Base-by-base conservation (phyloP, 2,797 vertebrate species). In the Sebastolobus alascanus region DNA sequence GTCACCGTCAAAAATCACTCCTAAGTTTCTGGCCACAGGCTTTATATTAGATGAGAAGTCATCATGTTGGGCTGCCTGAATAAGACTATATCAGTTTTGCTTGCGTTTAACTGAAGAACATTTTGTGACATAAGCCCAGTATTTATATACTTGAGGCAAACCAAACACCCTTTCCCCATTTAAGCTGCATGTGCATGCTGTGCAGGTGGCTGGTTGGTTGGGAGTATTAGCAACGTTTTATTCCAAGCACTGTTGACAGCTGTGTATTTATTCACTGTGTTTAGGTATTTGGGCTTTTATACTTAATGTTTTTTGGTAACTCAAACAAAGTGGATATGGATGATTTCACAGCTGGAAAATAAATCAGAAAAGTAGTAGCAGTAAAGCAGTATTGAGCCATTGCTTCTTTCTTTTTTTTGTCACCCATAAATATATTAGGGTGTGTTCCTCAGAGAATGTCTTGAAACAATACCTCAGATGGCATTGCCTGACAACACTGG, bases 131-230 rank as follows among this genome's bases (percentile, higher is more conserved):
- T 52, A 27, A 38, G 46, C n/a, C 10, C 29, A 29, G 43, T 77
- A 29, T 74, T 71, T 75, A 68, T 72, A n/a, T 29, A 66, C 54
- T 70, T 35, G 35, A 59, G 37, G 8, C 37, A 33, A 59, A 59
- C 20, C 46, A 35, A 61, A 71, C 31, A 61, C 16, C n/a, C 1
- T 35, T 54, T 54, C 9, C 1, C 7, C 5, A 9, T 31, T 37
- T 33, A 29, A 31, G 61, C 22, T 61, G 58, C 5, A n/a, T 40
- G 43, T 65, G 18, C 40, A 18, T 68, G 20, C 18, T 63, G 25
- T 20, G 11, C 20, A 33, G 22, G 27, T 29, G 8, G 50, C 25
- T 35, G 46, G 12, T 61, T n/a, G 5, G 33, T n/a, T n/a, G n/a
- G n/a, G 13, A 63, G 16, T 11, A 40, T 29, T 4, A 3, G 29